phyloP scores from a whole-genome alignment of 2,888 invertebrate genomes.

The Sarcophaga caerulescens region DNA sequence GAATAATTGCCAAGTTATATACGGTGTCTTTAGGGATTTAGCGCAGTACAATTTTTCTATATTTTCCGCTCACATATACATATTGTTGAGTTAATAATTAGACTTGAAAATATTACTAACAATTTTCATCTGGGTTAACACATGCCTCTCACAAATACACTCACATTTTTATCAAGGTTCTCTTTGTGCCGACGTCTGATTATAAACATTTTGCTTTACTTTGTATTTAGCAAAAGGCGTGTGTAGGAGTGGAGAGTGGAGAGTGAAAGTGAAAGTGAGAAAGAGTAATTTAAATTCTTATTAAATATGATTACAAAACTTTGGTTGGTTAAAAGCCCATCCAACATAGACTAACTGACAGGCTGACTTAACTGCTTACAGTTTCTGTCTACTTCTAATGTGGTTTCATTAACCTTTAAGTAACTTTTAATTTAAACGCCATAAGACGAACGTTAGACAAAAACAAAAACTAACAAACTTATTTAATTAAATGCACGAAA shows the following conservation, averaged over 20 bases:
- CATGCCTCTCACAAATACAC: no score
- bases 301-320: conserved; percentile 60
- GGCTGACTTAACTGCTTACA: conserved; percentile 34
- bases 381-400: conserved; percentile 62
- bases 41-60: no score
- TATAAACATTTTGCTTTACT: conserved; percentile 19
- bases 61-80: no score
- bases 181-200: no score
- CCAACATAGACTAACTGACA: conserved; percentile 28
- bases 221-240: not conserved
- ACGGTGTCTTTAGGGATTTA: no score
- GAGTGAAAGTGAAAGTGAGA: not conserved
- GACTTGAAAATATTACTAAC: no score
- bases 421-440: conserved; percentile 66
- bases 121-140: no score
- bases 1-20: no score
- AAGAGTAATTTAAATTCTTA: conserved; percentile 46
- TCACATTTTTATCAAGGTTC: no score
- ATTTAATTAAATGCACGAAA: conserved; percentile 66
- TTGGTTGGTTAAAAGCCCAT: conserved; percentile 62
- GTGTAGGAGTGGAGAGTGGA: not conserved
- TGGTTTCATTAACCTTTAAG: conserved; percentile 67
- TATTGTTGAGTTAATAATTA: no score
- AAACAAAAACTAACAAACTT: conserved; percentile 27
- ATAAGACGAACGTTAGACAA: conserved; percentile 50